Percentiles rank a stretch among this genome's conserved stretches.
Evolutionary conservation across 2,888 invertebrate species (phyloP).

Genomic region (Dione juno): DNA sequence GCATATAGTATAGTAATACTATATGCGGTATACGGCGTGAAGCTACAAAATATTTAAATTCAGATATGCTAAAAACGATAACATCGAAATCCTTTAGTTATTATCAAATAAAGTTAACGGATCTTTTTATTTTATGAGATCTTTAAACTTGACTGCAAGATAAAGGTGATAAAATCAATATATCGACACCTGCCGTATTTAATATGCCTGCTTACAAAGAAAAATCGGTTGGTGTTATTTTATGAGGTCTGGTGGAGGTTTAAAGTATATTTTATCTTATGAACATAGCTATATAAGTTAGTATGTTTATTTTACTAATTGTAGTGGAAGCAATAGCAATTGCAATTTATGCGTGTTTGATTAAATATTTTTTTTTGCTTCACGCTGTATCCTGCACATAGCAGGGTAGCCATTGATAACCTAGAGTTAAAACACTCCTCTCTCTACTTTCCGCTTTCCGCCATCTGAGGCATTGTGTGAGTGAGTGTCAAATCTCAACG

Average conservation of each 20-base stretch:
- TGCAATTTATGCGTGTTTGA: not conserved
- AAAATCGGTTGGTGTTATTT: not conserved
- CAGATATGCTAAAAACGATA: conserved; percentile 44
- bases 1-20: too few species aligned
- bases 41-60: too few species aligned
- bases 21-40: too few species aligned
- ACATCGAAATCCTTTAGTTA: conserved; percentile 45
- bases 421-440: too few species aligned
- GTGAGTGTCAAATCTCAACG: too few species aligned
- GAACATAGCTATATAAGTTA: too few species aligned
- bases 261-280: not conserved
- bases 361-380: not conserved
- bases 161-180: conserved; percentile 45
- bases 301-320: too few species aligned
- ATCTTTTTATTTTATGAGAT: conserved; percentile 42
- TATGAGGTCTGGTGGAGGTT: not conserved
- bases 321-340: too few species aligned
- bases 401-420: too few species aligned
- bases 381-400: too few species aligned
- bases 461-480: too few species aligned
- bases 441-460: too few species aligned
- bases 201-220: conserved; percentile 27
- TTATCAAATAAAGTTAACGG: conserved; percentile 46
- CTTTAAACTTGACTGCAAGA: conserved; percentile 43
- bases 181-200: conserved; percentile 26